Percentiles rank a stretch among this genome's conserved stretches.
Conservation (phyloP, 2,113 vertebrate genomes). For the Spermophilus dauricus region DNA sequence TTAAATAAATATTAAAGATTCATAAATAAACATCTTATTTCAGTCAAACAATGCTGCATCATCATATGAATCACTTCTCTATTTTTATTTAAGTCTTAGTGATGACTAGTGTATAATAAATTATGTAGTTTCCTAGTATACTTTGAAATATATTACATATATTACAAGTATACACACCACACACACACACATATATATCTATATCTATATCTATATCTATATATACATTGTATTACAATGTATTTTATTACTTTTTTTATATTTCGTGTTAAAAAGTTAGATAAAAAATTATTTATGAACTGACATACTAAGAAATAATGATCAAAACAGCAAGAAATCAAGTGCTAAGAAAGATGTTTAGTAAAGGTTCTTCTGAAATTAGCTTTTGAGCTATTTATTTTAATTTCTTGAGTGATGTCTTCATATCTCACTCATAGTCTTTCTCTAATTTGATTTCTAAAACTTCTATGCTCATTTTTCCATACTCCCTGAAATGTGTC, state of each 20-base stretch:
- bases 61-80: neutral
- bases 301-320: neutral
- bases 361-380: neutral
- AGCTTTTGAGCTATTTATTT: neutral
- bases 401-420: neutral
- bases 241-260: neutral
- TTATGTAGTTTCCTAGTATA: neutral
- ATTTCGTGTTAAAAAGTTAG: neutral
- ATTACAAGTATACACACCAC: too few species aligned
- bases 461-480: neutral
- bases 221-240: too few species aligned
- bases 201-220: too few species aligned
- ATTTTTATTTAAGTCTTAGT: neutral
- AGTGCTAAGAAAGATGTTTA: neutral
- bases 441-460: neutral
- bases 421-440: neutral
- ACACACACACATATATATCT: too few species aligned
- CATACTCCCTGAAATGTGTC: neutral
- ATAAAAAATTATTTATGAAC: neutral
- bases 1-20: neutral
- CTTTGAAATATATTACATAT: neutral
- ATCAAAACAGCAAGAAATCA: neutral
- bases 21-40: neutral
- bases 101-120: neutral
- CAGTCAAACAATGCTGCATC: neutral